Evolutionary conservation across 2,113 vertebrate species (phyloP).

Genomic region (Gallinago undulata): DNA sequence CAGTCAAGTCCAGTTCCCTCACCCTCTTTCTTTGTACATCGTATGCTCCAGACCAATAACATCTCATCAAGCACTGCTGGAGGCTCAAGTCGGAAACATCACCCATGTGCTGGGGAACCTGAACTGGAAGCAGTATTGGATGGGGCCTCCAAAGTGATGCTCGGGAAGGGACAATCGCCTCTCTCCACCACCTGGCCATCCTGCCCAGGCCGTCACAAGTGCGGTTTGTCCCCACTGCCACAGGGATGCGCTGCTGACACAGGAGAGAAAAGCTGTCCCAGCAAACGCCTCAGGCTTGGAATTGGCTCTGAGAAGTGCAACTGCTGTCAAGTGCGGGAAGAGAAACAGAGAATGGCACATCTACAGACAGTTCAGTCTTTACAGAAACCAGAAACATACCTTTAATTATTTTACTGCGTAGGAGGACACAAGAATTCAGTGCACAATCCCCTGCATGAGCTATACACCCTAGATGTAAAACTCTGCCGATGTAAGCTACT

Average conservation of each 20-base stretch:
- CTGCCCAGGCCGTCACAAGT: not conserved
- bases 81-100: not conserved
- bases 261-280: not conserved
- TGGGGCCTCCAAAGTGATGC: fast-evolving
- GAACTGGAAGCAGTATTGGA: fast-evolving
- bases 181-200: fast-evolving
- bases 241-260: not conserved
- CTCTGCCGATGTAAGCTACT: not conserved
- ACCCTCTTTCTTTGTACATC: not conserved
- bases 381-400: not conserved
- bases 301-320: fast-evolving
- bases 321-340: not conserved
- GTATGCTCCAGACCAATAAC: not conserved
- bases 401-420: not conserved
- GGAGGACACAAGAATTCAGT: not conserved
- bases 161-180: fast-evolving
- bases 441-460: not conserved
- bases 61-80: not conserved
- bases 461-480: not conserved
- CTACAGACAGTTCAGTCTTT: not conserved
- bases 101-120: fast-evolving
- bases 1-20: not conserved
- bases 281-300: fast-evolving
- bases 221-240: fast-evolving
- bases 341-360: not conserved